Evolutionary conservation across 1,140 invertebrate species (phyloP).

Genomic region (Matsumurasca onukii): DNA sequence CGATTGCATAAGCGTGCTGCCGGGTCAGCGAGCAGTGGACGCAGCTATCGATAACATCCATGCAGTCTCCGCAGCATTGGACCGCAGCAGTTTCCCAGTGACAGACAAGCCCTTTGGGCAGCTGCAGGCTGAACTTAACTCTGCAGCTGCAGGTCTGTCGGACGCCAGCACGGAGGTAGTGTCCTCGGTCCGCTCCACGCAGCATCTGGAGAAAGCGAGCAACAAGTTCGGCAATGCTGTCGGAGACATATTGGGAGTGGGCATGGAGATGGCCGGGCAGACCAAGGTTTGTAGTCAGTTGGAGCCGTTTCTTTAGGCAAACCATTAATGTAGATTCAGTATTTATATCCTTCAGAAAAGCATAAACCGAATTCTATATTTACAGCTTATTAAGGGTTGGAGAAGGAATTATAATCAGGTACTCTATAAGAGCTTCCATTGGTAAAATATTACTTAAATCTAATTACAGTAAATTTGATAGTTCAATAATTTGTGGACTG

Average conservation of each 20-base stretch:
- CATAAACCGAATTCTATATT: no score
- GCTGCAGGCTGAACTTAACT: constrained; percentile 80
- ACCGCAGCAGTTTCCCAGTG: constrained; percentile 68
- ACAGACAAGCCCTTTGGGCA: constrained; percentile 76
- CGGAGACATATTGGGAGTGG: constrained; percentile 69
- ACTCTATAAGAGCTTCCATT: no score
- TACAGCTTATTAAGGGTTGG: no score
- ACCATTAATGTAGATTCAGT: no score
- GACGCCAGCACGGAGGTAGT: constrained; percentile 79
- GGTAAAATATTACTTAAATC: no score
- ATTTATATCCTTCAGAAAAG: no score
- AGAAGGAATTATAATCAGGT: no score
- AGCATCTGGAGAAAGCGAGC: constrained; percentile 65
- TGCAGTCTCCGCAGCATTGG: constrained; percentile 69
- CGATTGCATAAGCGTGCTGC: constrained; percentile 75
- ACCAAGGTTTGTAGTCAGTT: constrained; percentile 58
- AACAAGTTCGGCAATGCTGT: constrained; percentile 77
- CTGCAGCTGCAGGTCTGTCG: constrained; percentile 79
- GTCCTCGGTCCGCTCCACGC: constrained; percentile 62
- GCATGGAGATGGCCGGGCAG: constrained; percentile 81
- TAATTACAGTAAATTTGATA: no score
- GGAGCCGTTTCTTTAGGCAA: no score
- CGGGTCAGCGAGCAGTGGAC: constrained; percentile 89
- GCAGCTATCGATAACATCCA: constrained; percentile 80
- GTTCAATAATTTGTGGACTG: no score